Evolutionary conservation across 2,113 vertebrate species (phyloP), one percentile per base, ranked within the genome.

Genomic region (Scomber japonicus): DNA sequence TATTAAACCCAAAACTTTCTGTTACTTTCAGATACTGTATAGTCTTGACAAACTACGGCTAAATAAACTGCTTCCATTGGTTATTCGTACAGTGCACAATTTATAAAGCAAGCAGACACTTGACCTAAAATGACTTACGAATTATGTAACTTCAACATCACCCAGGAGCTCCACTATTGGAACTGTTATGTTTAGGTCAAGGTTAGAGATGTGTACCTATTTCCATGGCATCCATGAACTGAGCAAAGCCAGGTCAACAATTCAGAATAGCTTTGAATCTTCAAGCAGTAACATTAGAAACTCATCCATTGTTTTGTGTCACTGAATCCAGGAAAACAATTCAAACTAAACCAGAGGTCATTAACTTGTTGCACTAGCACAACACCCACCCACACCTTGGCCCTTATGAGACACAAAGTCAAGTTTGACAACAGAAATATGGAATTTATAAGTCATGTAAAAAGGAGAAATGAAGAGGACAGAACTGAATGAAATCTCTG

Each of bases 211-310:
- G 24, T 27, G 24, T n/a, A 48, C 46, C 55, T 65, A 63, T 78
- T 81, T 54, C 74, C 79, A 82, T 81, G 74, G 63, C 74, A 70
- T 48, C 74, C 2, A 55, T 61, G 44, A 78, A 57, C 51, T 40
- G 40, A 60, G 51, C 54, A 48, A 7, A 65, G 61, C 48, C 21
- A 40, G 17, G 10, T 50, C 44, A 40, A 45, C 63, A 56, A 27
- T 30, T 50, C 12, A 57, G 19, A 57, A 14, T 12, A 35, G 44
- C 54, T 14, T 27, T 50, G 40, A 50, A 49, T 17, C 13, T 66
- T 10, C 53, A 64, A 45, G 45, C 44, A 45, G 40, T 4, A 27
- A 27, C 24, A 27, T 27, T 27, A 27, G 24, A 27, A 27, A 27
- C 24, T 2, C 24, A 2, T 27, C 24, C 24, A 27, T 27, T 27